A percentile compares a stretch with the other conserved stretches of the same genome.
Conservation (phyloP, 2,113 vertebrate genomes). For the Otus sunia region DNA sequence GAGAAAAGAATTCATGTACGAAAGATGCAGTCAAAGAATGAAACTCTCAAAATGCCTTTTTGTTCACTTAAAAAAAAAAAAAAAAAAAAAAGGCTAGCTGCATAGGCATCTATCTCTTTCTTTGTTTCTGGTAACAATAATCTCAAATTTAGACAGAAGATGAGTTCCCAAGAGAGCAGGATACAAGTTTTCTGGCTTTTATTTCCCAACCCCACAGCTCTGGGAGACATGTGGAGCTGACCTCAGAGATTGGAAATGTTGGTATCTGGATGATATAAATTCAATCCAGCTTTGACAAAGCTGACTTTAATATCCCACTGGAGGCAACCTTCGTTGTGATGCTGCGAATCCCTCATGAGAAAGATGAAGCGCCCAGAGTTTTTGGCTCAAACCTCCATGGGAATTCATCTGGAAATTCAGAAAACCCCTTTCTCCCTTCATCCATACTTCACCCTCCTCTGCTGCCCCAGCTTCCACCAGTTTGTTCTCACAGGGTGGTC, state of each 20-base stretch:
- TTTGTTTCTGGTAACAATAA: background rate
- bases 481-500: background rate
- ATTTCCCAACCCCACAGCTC: background rate
- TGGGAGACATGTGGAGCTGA: background rate
- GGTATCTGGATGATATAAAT: background rate
- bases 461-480: background rate
- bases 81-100: background rate
- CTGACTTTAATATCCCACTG: background rate
- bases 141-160: background rate
- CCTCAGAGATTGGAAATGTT: background rate
- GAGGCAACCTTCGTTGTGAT: background rate
- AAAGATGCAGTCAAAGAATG: background rate
- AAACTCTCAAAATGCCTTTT: background rate
- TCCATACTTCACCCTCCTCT: background rate
- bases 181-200: background rate
- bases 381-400: background rate
- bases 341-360: background rate
- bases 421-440: accelerated
- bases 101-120: background rate
- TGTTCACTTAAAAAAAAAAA: background rate
- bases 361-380: background rate
- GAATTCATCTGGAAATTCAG: background rate
- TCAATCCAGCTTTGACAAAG: background rate
- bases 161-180: background rate
- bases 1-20: background rate